A percentile compares a stretch with the other conserved stretches of the same genome.
These are phyloP conservation scores for Acromyrmex charruanus DNA, from an alignment of 1,140 invertebrate genomes.

Conservation along the genomic window DNA sequence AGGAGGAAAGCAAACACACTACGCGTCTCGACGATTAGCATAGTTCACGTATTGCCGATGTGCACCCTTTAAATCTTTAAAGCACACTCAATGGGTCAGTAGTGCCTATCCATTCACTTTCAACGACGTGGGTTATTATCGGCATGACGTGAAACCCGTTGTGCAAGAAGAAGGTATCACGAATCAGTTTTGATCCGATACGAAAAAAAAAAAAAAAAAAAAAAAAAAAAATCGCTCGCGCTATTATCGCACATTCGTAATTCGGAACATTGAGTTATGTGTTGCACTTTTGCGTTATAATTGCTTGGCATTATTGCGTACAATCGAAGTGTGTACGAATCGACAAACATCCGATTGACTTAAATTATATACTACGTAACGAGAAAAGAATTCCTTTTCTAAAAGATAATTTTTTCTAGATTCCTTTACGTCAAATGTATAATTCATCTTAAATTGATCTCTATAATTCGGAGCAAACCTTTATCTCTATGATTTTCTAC, in stretches of 20 bases:
- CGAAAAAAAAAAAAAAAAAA: conserved; percentile 16
- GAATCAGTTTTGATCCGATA: conserved; percentile 52
- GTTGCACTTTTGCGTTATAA: conserved; percentile 14
- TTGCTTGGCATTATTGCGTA: background rate
- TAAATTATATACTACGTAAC: conserved; percentile 28
- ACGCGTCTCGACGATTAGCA: conserved; percentile 23
- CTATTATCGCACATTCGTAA: background rate
- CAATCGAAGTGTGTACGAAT: background rate
- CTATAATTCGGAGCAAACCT: background rate
- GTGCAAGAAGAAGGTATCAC: conserved; percentile 74
- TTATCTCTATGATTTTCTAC: background rate
- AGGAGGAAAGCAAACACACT: conserved; percentile 12
- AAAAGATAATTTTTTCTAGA: conserved; percentile 1
- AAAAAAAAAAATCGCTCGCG: background rate
- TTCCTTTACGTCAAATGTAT: conserved; percentile 21
- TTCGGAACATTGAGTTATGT: conserved; percentile 25
- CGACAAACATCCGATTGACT: background rate
- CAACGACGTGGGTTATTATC: conserved; percentile 75
- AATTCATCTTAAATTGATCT: conserved; percentile 7
- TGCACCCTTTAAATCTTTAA: conserved; percentile 56
- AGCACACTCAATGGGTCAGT: conserved; percentile 33
- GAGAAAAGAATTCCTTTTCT: conserved; percentile 22
- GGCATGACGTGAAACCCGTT: conserved; percentile 40
- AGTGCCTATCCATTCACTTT: conserved; percentile 76
- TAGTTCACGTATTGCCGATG: conserved; percentile 48